Conservation (phyloP, 2,888 invertebrate species). For the Heliconius ethilla region DNA sequence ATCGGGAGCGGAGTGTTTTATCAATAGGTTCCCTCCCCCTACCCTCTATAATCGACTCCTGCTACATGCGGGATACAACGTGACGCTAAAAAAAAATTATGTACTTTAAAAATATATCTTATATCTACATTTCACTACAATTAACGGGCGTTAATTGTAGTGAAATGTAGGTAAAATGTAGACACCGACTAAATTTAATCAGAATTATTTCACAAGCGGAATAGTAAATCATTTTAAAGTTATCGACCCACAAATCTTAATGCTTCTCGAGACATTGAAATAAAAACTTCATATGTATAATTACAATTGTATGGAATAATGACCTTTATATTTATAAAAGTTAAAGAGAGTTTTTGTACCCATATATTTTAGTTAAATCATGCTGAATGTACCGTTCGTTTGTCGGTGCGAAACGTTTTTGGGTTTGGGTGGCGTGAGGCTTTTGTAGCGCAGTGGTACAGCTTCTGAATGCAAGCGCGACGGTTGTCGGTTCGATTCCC, state of each 20-base stretch:
- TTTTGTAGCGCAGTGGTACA: too few species aligned
- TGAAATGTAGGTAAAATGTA: too few species aligned
- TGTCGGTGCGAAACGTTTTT: conserved; percentile 13
- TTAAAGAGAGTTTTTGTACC: conserved; percentile 5
- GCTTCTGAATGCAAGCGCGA: too few species aligned
- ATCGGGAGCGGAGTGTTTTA: not conserved
- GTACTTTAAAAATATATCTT: too few species aligned
- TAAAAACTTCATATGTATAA: conserved; percentile 2
- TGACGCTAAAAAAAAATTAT: too few species aligned
- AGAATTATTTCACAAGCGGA: conserved; percentile 16
- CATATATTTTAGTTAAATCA: not conserved
- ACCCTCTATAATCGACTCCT: too few species aligned
- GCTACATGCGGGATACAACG: too few species aligned
- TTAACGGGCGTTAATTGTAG: not conserved
- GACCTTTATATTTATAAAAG: not conserved
- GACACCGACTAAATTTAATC: conserved; percentile 3
- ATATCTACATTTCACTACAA: not conserved
- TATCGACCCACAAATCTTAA: conserved; percentile 22
- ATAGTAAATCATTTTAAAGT: conserved; percentile 15
- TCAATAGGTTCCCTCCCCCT: not conserved
- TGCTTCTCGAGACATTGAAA: conserved; percentile 13
- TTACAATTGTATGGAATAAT: conserved; percentile 2
- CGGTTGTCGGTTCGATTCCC: too few species aligned
- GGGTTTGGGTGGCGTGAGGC: conserved; percentile 20
- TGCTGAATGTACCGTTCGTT: conserved; percentile 20